phyloP scores from a whole-genome alignment of 2,113 vertebrate species.

The Myotis brandtii region DNA sequence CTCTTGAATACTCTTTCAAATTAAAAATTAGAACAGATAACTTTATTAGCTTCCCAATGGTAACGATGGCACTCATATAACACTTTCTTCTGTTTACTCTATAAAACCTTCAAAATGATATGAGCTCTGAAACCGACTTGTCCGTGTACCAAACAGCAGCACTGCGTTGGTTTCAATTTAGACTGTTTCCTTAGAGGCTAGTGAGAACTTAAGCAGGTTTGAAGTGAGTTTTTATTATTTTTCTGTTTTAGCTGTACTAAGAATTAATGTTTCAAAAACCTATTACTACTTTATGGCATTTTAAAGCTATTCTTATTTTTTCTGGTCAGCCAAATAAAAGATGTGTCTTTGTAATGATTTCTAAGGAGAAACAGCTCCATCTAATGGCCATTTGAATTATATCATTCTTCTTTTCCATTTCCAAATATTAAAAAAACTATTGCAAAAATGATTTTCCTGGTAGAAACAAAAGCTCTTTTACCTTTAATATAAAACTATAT shows the following conservation, averaged over 20 bases:
- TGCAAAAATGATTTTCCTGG: not conserved
- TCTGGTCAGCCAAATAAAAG: constrained; percentile 9
- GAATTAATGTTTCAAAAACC: constrained; percentile 22
- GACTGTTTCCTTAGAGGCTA: constrained; percentile 10
- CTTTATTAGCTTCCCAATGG: not conserved
- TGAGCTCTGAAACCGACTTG: not conserved
- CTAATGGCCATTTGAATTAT: constrained; percentile 45
- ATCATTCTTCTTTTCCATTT: not conserved
- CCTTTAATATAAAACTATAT: not conserved
- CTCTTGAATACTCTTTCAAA: not conserved
- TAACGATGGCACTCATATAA: not conserved
- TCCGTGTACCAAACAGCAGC: not conserved
- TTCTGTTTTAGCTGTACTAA: constrained; percentile 9
- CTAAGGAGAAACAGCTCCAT: constrained; percentile 62
- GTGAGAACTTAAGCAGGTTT: constrained; percentile 4
- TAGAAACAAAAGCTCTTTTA: not conserved
- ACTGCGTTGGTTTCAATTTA: not conserved
- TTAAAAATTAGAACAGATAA: not conserved
- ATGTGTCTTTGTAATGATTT: not conserved
- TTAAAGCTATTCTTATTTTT: constrained; percentile 36
- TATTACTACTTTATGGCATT: not conserved
- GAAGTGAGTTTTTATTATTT: constrained; percentile 6
- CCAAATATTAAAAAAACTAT: not conserved
- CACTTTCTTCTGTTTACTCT: not conserved
- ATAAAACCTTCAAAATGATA: not conserved